phyloP scores from a whole-genome alignment of 2,888 invertebrate genomes.

The Boloria euphrosyne region DNA sequence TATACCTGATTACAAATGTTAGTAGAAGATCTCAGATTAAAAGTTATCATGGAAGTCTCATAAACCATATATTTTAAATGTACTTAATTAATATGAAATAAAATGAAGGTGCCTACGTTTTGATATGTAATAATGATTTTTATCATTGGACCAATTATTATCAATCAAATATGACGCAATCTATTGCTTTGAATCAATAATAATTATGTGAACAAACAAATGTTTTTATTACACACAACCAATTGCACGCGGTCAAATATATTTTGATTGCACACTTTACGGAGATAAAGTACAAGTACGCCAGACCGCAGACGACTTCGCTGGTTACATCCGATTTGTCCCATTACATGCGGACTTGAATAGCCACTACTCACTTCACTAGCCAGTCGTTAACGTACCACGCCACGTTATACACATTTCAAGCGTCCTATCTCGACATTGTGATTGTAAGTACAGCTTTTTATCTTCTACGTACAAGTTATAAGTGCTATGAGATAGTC shows the following conservation, averaged over 20 bases:
- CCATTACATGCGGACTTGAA: slow-evolving; percentile 15
- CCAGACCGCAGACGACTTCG: slow-evolving; percentile 21
- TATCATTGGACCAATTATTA: slow-evolving; percentile 1
- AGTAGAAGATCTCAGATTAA: too few relatives aligned
- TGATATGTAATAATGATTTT: slow-evolving; percentile 1
- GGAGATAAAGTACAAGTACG: slow-evolving; percentile 28
- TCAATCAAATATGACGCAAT: slow-evolving; percentile 6
- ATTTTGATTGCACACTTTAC: slow-evolving; percentile 5
- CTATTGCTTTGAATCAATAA: slow-evolving; percentile 1
- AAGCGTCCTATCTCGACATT: not conserved
- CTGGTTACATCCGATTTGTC: slow-evolving; percentile 28
- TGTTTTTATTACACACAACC: not conserved
- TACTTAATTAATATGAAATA: not conserved
- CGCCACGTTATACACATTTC: slow-evolving; percentile 20
- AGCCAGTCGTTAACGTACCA: slow-evolving; percentile 30
- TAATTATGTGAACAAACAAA: not conserved
- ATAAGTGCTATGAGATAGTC: not conserved
- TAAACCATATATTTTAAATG: too few relatives aligned
- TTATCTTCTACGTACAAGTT: slow-evolving; percentile 8
- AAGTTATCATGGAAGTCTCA: too few relatives aligned
- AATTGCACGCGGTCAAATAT: slow-evolving; percentile 3
- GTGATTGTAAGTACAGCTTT: slow-evolving; percentile 28
- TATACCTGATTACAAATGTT: too few relatives aligned
- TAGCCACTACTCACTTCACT: slow-evolving; percentile 16
- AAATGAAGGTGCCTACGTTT: not conserved